A percentile compares a stretch with the other conserved stretches of the same genome.
Evolutionary conservation across 2,113 vertebrate species (phyloP).

Genomic region (Haliaeetus leucogaster): DNA sequence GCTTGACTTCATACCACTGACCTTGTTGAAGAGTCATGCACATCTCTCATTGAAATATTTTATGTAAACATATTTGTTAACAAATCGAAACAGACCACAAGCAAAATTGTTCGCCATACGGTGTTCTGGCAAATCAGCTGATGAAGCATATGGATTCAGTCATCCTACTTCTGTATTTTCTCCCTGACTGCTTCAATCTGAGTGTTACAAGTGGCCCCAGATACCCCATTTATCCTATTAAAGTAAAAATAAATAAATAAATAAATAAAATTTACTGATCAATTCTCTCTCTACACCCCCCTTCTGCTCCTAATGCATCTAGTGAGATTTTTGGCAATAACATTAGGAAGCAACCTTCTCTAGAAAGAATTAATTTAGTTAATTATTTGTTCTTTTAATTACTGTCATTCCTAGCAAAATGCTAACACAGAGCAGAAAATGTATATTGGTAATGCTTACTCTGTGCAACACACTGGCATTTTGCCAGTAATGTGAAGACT

Average conservation of each 20-base stretch:
- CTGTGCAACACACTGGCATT: not conserved
- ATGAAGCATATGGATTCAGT: not conserved
- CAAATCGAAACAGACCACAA: not conserved
- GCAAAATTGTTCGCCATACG: not conserved
- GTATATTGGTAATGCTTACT: not conserved
- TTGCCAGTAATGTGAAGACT: not conserved
- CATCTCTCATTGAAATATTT: not conserved
- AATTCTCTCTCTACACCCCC: not conserved
- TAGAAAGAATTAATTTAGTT: not conserved
- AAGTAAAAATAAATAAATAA: not conserved
- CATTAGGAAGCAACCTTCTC: not conserved
- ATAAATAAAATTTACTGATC: not conserved
- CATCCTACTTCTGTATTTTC: not conserved
- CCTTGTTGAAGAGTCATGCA: not conserved
- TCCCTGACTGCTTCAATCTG: not conserved
- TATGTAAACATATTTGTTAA: not conserved
- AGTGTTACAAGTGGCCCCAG: not conserved
- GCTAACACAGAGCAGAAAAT: not conserved
- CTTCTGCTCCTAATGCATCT: not conserved
- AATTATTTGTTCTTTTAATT: conserved; percentile 22
- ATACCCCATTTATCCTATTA: not conserved
- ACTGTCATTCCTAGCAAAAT: not conserved
- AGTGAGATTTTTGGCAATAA: not conserved
- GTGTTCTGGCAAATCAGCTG: conserved; percentile 9
- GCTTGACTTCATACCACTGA: not conserved